Base-by-base conservation (phyloP, 2,797 vertebrate species). In the Craterocephalus amniculus region DNA sequence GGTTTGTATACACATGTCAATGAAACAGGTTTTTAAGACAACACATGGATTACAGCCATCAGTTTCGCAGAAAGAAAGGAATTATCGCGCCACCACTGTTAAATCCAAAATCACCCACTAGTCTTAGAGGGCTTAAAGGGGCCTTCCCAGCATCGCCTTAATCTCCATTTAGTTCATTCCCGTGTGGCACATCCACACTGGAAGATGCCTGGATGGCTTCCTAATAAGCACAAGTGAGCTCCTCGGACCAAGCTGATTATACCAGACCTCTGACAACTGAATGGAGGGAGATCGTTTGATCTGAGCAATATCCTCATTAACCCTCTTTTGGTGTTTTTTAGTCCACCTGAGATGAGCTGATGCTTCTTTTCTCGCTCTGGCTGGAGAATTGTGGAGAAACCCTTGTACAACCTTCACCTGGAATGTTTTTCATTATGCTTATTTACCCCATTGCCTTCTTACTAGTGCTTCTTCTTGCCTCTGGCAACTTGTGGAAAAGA, bases 21-120 rank as follows among this genome's bases (percentile, higher is more conserved):
- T 36, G 4, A 78, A 57, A 70, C 66, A 9, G 65, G 49, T 68
- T 80, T 78, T 80, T 79, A 72, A 80, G 88, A 89, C 81, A 90
- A 86, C 77, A 83, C 74, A 87, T 60, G 87, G 90, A 92, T 94
- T 92, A 91, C 74, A 83, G 73, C 75, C 85, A 83, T 91, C 88
- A 90, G 86, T 92, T 91, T 91, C 78, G 81, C 74, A 70, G 60
- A 56, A 80, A 88, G 71, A 83, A 88, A 83, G 83, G 77, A 72
- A 79, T 88, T 92, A 91, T 91, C 85, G 84, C 26, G 24, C 70
- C 70, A 85, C 70, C 66, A 74, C 66, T 72, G 63, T 76, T 87
- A 90, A 92, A 92, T 88, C 90, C 84, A 84, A 87, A 89, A 87
- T 89, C 84, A 87, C 88, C 89, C 84, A 81, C 70, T 66, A 83